Conservation (phyloP, 2,797 vertebrate species). For the Hippocampus kuda region DNA sequence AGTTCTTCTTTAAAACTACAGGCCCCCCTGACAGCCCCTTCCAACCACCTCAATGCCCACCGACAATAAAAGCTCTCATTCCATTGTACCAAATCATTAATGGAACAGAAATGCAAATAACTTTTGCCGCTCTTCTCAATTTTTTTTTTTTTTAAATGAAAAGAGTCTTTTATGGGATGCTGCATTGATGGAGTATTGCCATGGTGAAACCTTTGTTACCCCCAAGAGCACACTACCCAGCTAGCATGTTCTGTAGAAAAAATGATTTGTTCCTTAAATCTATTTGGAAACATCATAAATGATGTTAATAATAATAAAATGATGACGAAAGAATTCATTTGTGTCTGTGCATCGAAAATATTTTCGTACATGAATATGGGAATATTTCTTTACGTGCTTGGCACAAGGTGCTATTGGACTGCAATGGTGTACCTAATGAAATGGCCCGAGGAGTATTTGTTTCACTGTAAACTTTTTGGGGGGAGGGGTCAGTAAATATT, state of each 20-base stretch:
- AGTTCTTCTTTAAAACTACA: constrained; percentile 29
- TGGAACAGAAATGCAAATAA: constrained; percentile 64
- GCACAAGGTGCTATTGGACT: too few species aligned
- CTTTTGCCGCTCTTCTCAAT: constrained; percentile 31
- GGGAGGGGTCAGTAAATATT: too few species aligned
- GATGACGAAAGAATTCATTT: too few species aligned
- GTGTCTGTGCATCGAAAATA: too few species aligned
- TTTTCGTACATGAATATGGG: too few species aligned
- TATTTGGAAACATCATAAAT: neutral
- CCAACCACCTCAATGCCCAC: constrained; percentile 10
- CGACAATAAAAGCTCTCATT: constrained; percentile 11
- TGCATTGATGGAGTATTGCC: constrained; percentile 55
- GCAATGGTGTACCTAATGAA: too few species aligned
- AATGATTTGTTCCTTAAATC: neutral
- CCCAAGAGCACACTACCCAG: neutral
- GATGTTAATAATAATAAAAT: neutral
- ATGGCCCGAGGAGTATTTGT: too few species aligned
- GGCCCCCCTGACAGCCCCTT: constrained; percentile 15
- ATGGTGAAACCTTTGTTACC: constrained; percentile 49
- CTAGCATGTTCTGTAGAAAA: neutral
- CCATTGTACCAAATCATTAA: constrained; percentile 40
- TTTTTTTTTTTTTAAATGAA: constrained; percentile 33
- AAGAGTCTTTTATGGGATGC: constrained; percentile 57
- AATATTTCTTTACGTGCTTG: too few species aligned
- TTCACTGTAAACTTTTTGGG: too few species aligned